Percentiles rank a stretch among this genome's conserved stretches.
Conservation (phyloP, 2,888 invertebrate genomes). For the Nephrotoma appendiculata region DNA sequence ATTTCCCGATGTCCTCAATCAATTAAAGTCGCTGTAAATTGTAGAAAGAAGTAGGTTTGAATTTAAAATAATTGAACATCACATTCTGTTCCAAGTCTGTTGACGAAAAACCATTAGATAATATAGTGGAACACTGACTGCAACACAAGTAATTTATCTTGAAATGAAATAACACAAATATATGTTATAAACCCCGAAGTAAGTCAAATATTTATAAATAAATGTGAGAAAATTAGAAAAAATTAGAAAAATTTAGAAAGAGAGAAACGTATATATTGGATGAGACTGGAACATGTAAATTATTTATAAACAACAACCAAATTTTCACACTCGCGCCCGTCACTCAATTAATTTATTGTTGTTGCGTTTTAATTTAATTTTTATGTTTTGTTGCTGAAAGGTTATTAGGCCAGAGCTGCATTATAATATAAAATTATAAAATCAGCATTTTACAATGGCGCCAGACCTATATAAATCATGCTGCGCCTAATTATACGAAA, state of each 20-base stretch:
- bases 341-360: not conserved
- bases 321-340: not conserved
- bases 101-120: too few relatives aligned
- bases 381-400: not conserved
- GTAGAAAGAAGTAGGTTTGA: too few relatives aligned
- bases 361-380: not conserved
- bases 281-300: not conserved
- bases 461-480: not conserved
- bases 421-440: too few relatives aligned
- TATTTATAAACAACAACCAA: not conserved
- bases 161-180: too few relatives aligned
- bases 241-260: not conserved
- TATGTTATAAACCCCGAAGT: too few relatives aligned
- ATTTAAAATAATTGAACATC: too few relatives aligned
- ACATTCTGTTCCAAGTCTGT: too few relatives aligned
- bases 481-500: not conserved
- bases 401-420: not conserved
- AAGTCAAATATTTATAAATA: not conserved
- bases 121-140: too few relatives aligned
- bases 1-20: too few relatives aligned
- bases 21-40: too few relatives aligned
- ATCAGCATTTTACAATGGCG: not conserved
- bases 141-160: too few relatives aligned
- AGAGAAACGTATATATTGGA: not conserved
- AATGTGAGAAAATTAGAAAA: not conserved